phyloP scores from a whole-genome alignment of 2,888 invertebrate species.

The Hoplodrina blanda region DNA sequence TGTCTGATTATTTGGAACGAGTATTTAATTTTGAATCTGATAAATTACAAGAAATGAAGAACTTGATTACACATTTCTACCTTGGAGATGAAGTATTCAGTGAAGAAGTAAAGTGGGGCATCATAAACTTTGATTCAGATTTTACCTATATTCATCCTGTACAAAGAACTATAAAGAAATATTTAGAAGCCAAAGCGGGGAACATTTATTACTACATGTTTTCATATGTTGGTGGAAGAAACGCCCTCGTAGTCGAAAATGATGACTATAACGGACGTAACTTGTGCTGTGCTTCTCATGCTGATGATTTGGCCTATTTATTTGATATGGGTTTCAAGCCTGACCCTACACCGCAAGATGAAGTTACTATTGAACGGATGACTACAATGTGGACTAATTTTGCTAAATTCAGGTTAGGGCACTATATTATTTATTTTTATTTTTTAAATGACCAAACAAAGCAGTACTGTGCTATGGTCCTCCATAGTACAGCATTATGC shows the following conservation, averaged over 20 bases:
- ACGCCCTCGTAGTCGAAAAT: constrained; percentile 58
- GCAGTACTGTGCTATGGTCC: too few relatives aligned
- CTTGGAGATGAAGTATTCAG: constrained; percentile 70
- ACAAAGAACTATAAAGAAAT: constrained; percentile 71
- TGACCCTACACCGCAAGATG: constrained; percentile 66
- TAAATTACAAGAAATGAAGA: constrained; percentile 61
- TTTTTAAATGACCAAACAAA: too few relatives aligned
- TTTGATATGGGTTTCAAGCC: constrained; percentile 65
- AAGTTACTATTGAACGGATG: constrained; percentile 74
- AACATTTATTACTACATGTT: constrained; percentile 78
- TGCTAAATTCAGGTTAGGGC: constrained; percentile 77
- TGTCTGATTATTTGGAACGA: constrained; percentile 54
- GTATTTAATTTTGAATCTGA: constrained; percentile 62
- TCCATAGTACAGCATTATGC: too few relatives aligned
- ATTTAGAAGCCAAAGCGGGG: constrained; percentile 62
- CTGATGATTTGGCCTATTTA: constrained; percentile 77
- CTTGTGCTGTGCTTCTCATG: constrained; percentile 69
- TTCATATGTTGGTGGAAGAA: constrained; percentile 61
- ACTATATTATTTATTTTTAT: neutral
- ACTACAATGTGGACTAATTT: constrained; percentile 84
- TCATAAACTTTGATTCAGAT: constrained; percentile 76
- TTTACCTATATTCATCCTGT: constrained; percentile 71
- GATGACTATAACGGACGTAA: constrained; percentile 32
- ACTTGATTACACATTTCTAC: constrained; percentile 71
- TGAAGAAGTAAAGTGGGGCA: constrained; percentile 51